Percentiles rank a stretch among this genome's conserved stretches.
phyloP scores from a whole-genome alignment of 2,113 vertebrate species.

The Poeciliopsis turrubarensis region DNA sequence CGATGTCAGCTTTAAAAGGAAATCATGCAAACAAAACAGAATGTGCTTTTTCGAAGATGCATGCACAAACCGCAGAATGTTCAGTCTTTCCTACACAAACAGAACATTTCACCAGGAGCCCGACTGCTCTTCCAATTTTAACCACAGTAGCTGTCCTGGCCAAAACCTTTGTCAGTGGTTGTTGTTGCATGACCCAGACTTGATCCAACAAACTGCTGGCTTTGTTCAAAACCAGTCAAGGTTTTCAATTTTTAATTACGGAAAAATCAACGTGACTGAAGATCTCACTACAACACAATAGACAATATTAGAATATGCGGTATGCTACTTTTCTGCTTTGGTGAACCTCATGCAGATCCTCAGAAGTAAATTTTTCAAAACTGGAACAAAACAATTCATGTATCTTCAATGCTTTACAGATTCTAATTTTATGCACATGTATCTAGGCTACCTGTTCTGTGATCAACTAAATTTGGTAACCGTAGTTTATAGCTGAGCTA shows the following conservation, averaged over 20 bases:
- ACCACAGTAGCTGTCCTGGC: constrained; percentile 22
- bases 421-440: not conserved
- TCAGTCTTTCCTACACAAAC: constrained; percentile 6
- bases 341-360: not conserved
- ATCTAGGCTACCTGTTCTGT: not conserved
- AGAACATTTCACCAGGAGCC: constrained; percentile 30
- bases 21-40: constrained; percentile 30
- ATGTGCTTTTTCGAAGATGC: constrained; percentile 9
- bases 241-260: constrained; percentile 5
- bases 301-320: not conserved
- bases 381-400: not conserved
- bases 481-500: not conserved
- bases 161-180: constrained; percentile 29
- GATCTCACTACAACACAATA: not conserved
- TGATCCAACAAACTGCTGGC: constrained; percentile 8
- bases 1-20: constrained; percentile 10
- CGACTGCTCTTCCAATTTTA: constrained; percentile 27
- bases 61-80: constrained; percentile 27
- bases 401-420: not conserved
- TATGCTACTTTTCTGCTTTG: not conserved
- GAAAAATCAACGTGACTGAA: not conserved
- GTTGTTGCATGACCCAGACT: constrained; percentile 2
- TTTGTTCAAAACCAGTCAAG: constrained; percentile 9
- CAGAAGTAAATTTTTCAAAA: not conserved
- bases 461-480: not conserved